phyloP scores from a whole-genome alignment of 2,888 invertebrate genomes.

The Hololepta plana region DNA sequence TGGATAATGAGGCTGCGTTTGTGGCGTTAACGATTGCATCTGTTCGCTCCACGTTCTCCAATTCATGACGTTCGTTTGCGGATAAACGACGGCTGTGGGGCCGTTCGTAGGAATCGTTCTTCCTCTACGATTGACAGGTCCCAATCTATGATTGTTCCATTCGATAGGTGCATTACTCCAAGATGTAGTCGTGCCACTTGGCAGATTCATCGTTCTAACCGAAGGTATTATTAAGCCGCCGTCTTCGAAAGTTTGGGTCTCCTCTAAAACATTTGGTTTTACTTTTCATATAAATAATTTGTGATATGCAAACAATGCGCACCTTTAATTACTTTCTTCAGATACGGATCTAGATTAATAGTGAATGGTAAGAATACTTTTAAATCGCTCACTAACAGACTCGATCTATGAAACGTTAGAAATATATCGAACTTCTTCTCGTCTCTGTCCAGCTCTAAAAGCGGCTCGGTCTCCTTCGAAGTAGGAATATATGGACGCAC shows the following conservation, averaged over 20 bases:
- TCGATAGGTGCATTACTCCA: slow-evolving; percentile 13
- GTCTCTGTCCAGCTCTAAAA: slow-evolving; percentile 85
- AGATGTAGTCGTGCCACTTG: slow-evolving; percentile 7
- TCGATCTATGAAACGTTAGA: slow-evolving; percentile 71
- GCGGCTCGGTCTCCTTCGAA: slow-evolving; percentile 71
- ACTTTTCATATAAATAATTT: slow-evolving; percentile 1
- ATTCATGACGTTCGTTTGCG: too few species aligned
- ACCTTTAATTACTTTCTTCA: slow-evolving; percentile 94
- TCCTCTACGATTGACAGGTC: slow-evolving; percentile 12
- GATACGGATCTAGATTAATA: slow-evolving; percentile 94
- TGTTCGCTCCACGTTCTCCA: too few species aligned
- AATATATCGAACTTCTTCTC: slow-evolving; percentile 90
- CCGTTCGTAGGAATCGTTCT: slow-evolving; percentile 11
- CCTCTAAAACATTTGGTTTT: slow-evolving; percentile 29
- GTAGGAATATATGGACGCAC: slow-evolving; percentile 66
- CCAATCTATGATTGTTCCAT: slow-evolving; percentile 15
- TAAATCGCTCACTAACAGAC: slow-evolving; percentile 70
- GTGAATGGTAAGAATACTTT: slow-evolving; percentile 95
- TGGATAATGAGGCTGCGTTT: slow-evolving; percentile 15
- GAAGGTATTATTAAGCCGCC: slow-evolving; percentile 22
- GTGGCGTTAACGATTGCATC: too few species aligned
- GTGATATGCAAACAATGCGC: slow-evolving; percentile 9
- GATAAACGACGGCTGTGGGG: slow-evolving; percentile 10
- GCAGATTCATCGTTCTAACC: slow-evolving; percentile 11
- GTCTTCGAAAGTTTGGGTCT: slow-evolving; percentile 51